phyloP scores from a whole-genome alignment of 2,113 vertebrate genomes.

The Hydropotes inermis region DNA sequence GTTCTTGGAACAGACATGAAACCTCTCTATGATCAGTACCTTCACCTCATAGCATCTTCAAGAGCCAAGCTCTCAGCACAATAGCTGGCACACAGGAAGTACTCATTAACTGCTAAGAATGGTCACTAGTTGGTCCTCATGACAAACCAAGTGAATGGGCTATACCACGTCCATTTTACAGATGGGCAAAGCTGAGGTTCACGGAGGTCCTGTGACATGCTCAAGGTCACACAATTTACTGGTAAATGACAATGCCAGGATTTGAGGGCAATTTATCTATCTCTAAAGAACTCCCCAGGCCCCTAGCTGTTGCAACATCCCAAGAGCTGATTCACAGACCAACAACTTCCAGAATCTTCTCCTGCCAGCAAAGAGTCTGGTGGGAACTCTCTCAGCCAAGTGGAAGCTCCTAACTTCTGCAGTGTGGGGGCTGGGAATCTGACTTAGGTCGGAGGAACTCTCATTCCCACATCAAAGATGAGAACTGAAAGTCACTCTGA shows the following conservation, averaged over 20 bases:
- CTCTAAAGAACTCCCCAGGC: background rate
- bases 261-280: background rate
- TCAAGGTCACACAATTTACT: background rate
- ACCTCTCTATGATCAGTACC: background rate
- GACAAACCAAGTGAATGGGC: background rate
- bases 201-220: background rate
- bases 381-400: background rate
- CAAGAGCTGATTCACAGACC: background rate
- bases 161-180: background rate
- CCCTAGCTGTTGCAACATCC: background rate
- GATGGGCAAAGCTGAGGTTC: background rate
- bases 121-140: background rate
- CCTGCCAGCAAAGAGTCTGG: background rate
- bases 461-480: background rate
- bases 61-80: background rate
- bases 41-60: background rate
- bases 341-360: background rate
- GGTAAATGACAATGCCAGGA: background rate
- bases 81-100: background rate
- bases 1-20: background rate
- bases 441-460: background rate
- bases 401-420: background rate
- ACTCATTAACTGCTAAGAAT: fast-evolving
- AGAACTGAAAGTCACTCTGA: background rate
- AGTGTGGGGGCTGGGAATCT: fast-evolving